These are phyloP conservation scores for Solenopsis fugax DNA, from an alignment of 1,140 invertebrate genomes.

Conservation along the genomic window DNA sequence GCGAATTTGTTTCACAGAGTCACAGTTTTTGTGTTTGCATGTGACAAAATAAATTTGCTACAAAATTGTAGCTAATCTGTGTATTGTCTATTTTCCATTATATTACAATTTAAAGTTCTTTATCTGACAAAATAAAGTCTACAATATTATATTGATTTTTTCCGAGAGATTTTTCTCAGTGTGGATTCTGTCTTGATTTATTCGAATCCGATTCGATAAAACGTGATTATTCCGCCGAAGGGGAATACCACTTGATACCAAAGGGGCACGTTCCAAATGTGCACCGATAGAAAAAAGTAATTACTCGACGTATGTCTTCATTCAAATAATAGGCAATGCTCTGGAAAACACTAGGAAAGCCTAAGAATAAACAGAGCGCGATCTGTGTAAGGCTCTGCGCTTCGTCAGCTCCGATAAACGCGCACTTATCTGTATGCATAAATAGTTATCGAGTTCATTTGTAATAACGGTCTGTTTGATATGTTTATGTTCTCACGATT, in stretches of 20 bases:
- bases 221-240: not conserved
- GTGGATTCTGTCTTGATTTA: not conserved
- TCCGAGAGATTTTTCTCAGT: too few relatives aligned
- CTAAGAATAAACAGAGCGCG: not conserved
- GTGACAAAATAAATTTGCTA: too few relatives aligned
- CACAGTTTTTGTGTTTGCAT: too few relatives aligned
- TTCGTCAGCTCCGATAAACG: not conserved
- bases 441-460: not conserved
- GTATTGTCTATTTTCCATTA: too few relatives aligned
- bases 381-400: not conserved
- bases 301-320: not conserved
- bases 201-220: not conserved
- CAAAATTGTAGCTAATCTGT: too few relatives aligned
- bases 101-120: too few relatives aligned
- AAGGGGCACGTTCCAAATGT: not conserved
- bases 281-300: not conserved
- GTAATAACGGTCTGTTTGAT: not conserved
- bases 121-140: too few relatives aligned
- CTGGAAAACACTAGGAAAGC: not conserved
- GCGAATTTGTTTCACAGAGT: too few relatives aligned
- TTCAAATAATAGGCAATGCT: not conserved
- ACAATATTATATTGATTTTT: too few relatives aligned
- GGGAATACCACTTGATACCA: too few relatives aligned
- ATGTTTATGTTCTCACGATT: not conserved
- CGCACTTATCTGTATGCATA: not conserved